phyloP scores from a whole-genome alignment of 2,888 invertebrate species.

The Plebejus anna region DNA sequence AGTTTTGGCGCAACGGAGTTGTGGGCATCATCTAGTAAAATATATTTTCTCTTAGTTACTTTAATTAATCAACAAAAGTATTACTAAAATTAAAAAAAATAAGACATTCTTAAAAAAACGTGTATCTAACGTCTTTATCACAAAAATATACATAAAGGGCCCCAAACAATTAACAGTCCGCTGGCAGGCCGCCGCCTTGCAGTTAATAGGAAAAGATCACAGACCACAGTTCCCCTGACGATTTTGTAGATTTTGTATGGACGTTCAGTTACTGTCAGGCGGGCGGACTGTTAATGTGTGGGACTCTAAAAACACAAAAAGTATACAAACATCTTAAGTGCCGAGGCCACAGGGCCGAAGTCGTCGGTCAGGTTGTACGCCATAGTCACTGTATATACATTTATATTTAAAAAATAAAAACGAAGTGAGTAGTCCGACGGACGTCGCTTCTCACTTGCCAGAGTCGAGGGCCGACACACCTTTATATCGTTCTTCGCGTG shows the following conservation, averaged over 20 bases:
- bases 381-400: constrained; percentile 55
- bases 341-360: constrained; percentile 64
- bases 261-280: not conserved
- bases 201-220: no score
- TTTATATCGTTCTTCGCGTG: constrained; percentile 75
- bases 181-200: no score
- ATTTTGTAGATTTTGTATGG: no score
- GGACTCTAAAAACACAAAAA: constrained; percentile 1
- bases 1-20: no score
- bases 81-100: no score
- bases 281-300: no score
- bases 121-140: not conserved
- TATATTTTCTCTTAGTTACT: no score
- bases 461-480: constrained; percentile 42
- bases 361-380: constrained; percentile 61
- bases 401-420: constrained; percentile 38
- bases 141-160: not conserved
- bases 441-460: constrained; percentile 78
- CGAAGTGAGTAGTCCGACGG: constrained; percentile 79
- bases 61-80: no score
- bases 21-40: no score
- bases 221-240: no score
- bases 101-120: no score
- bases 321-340: constrained; percentile 68
- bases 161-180: not conserved